Conservation (phyloP, 1,140 invertebrate genomes). For the Hydropsyche tenuis region DNA sequence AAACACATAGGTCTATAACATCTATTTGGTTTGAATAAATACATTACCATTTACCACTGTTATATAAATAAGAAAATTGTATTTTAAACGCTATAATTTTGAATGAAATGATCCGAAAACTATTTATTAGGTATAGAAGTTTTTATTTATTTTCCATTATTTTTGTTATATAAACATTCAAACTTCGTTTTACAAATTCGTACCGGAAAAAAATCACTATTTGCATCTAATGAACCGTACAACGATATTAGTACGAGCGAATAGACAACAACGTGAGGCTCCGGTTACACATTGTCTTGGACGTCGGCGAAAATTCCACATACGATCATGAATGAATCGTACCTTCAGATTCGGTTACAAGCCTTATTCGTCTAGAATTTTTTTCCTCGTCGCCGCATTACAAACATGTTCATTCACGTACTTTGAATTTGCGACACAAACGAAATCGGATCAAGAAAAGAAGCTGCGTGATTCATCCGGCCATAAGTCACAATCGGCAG, state of each 20-base stretch:
- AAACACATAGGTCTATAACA: no score
- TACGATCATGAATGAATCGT: conserved; percentile 30
- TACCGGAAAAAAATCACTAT: neutral
- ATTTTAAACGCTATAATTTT: no score
- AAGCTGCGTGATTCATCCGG: conserved; percentile 5
- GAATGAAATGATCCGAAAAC: no score
- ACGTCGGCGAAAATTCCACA: neutral
- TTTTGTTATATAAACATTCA: no score
- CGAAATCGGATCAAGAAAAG: neutral
- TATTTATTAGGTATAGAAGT: no score
- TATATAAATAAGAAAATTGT: no score
- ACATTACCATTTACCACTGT: no score
- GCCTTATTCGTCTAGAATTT: neutral
- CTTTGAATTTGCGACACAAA: neutral
- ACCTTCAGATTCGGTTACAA: conserved; percentile 29
- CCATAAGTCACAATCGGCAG: no score
- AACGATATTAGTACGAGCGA: conserved; percentile 33
- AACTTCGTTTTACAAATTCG: no score
- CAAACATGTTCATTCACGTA: neutral
- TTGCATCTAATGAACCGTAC: conserved; percentile 31
- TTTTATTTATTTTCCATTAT: no score
- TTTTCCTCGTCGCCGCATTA: neutral
- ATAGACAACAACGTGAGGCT: conserved; percentile 31
- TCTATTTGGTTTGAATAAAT: no score
- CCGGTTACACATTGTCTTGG: conserved; percentile 38